These are phyloP conservation scores for Gila robusta DNA, from an alignment of 2,797 vertebrate species.

Conservation along the genomic window DNA sequence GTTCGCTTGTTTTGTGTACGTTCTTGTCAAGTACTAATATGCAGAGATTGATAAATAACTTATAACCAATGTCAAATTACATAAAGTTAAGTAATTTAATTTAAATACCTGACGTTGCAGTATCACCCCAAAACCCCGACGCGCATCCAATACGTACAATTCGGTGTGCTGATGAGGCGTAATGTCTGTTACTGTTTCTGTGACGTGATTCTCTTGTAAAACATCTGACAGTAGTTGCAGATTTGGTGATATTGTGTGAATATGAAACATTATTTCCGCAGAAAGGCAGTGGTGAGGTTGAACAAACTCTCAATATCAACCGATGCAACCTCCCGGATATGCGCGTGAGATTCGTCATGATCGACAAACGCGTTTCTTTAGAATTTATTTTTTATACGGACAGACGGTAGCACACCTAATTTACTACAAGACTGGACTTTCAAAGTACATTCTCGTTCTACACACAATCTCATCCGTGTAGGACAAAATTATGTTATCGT, in stretches of 20 bases:
- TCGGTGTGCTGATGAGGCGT: not conserved
- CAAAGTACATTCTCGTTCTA: not conserved
- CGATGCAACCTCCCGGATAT: slow-evolving; percentile 21
- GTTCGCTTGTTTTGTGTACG: not conserved
- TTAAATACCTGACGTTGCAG: slow-evolving; percentile 78
- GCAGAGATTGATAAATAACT: not conserved
- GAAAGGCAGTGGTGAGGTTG: not conserved
- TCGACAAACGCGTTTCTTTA: not conserved
- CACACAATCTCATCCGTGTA: slow-evolving; percentile 32
- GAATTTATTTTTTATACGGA: not conserved
- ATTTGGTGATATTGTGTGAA: not conserved
- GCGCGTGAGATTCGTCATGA: not conserved
- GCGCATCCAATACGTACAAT: slow-evolving; percentile 82
- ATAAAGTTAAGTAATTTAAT: not conserved
- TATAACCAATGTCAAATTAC: not conserved
- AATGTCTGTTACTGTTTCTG: slow-evolving; percentile 29
- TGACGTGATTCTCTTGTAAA: not conserved
- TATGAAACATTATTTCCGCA: not conserved
- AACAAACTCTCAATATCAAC: slow-evolving; percentile 5
- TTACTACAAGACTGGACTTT: not conserved
- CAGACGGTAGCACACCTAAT: not conserved
- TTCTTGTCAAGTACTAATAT: not conserved
- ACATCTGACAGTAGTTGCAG: not conserved
- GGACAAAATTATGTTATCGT: not conserved
- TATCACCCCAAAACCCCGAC: slow-evolving; percentile 88